Conservation (phyloP, 2,113 vertebrate species). For the Nettapus auritus region DNA sequence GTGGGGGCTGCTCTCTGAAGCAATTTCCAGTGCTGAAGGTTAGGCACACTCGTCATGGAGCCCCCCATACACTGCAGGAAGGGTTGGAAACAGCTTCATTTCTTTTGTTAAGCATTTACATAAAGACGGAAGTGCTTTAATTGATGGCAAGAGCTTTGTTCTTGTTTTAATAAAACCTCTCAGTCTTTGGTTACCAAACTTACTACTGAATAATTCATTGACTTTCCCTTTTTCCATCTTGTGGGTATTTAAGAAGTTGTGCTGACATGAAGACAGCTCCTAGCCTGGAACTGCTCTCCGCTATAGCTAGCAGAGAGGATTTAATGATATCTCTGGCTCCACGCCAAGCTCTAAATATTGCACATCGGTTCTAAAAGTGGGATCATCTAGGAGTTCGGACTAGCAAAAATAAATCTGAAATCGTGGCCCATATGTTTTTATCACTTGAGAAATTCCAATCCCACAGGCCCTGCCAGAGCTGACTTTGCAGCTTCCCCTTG, state of each 20-base stretch:
- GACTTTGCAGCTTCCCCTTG: not conserved
- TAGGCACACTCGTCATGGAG: constrained; percentile 4
- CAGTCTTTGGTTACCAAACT: constrained; percentile 36
- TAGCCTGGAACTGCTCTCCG: not conserved
- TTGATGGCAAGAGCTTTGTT: constrained; percentile 45
- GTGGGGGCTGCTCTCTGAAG: not conserved
- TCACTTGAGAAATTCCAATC: not conserved
- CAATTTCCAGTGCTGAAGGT: not conserved
- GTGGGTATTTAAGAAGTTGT: constrained; percentile 32
- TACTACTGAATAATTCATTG: constrained; percentile 35
- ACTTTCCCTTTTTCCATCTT: constrained; percentile 34
- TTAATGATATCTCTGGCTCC: not conserved
- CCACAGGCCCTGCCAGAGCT: accelerated
- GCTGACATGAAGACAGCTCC: constrained; percentile 10
- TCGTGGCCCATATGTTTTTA: not conserved
- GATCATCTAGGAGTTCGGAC: not conserved
- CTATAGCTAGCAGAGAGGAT: not conserved
- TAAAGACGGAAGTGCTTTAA: constrained; percentile 50
- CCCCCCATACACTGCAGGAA: not conserved
- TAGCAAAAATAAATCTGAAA: not conserved
- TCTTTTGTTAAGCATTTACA: constrained; percentile 48
- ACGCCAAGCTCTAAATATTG: not conserved
- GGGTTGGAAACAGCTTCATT: constrained; percentile 32
- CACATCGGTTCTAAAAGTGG: not conserved
- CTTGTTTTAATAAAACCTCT: constrained; percentile 37